phyloP scores from a whole-genome alignment of 2,888 invertebrate genomes.

The Diaperis boleti region DNA sequence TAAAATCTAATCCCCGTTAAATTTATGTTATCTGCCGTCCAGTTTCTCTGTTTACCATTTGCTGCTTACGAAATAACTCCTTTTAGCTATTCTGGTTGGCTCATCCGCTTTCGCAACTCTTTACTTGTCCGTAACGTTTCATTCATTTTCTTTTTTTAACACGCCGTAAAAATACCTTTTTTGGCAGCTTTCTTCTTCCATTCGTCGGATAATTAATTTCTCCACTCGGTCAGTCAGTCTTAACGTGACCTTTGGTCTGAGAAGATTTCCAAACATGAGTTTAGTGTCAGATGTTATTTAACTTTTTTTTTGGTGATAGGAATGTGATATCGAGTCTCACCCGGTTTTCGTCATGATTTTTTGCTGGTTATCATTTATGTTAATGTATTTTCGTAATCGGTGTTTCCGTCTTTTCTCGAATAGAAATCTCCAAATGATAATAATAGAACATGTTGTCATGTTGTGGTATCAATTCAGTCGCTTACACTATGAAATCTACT shows the following conservation, averaged over 20 bases:
- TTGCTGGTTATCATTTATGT: too few relatives aligned
- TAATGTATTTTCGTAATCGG: too few relatives aligned
- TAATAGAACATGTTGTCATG: too few relatives aligned
- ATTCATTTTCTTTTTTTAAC: not conserved
- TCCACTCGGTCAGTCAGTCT: not conserved
- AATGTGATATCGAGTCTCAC: too few relatives aligned
- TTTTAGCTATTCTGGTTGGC: slow-evolving; percentile 15
- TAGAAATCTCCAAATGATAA: too few relatives aligned
- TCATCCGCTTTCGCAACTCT: slow-evolving; percentile 19
- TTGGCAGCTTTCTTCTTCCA: not conserved
- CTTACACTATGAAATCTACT: too few relatives aligned
- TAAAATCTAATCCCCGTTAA: not conserved
- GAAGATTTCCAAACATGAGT: too few relatives aligned
- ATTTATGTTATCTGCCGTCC: slow-evolving; percentile 4
- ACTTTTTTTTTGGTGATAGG: too few relatives aligned
- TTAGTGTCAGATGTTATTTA: too few relatives aligned
- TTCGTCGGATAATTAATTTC: not conserved
- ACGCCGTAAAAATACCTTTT: slow-evolving; percentile 1
- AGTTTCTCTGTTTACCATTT: slow-evolving; percentile 19
- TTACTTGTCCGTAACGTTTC: not conserved
- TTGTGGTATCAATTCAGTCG: too few relatives aligned
- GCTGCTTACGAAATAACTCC: slow-evolving; percentile 22
- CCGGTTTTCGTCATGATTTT: too few relatives aligned
- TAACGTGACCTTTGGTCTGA: not conserved
- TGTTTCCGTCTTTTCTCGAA: too few relatives aligned